Conservation (phyloP, 2,113 vertebrate species). For the Probosciger aterrimus region DNA sequence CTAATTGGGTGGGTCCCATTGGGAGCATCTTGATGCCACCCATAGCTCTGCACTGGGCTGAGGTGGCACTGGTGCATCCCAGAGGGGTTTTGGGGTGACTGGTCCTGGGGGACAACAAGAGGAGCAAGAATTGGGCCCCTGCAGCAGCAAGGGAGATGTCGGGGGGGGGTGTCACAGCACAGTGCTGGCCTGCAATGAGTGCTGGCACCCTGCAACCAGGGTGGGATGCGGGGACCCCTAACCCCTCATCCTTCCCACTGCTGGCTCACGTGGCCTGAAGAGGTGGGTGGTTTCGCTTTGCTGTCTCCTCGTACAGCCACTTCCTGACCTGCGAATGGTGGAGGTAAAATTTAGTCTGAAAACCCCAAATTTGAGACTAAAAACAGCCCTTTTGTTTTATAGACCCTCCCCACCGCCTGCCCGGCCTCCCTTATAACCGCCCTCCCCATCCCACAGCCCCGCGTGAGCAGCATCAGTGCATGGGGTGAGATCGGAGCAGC, state of each 20-base stretch:
- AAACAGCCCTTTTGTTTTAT: not conserved
- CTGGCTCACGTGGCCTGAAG: not conserved
- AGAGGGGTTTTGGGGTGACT: not conserved
- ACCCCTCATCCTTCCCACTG: not conserved
- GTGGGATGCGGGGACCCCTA: not conserved
- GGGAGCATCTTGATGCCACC: rapidly evolving
- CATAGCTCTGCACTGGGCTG: rapidly evolving
- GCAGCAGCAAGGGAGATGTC: not conserved
- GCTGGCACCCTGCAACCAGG: rapidly evolving
- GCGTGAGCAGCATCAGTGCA: rapidly evolving
- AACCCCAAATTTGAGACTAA: not conserved
- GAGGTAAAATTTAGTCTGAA: constrained; percentile 43
- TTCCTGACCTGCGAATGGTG: constrained; percentile 5
- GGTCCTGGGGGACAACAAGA: not conserved
- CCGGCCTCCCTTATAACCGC: not conserved
- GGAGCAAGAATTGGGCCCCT: rapidly evolving
- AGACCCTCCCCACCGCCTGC: not conserved
- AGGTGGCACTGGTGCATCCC: rapidly evolving
- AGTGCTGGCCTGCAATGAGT: rapidly evolving
- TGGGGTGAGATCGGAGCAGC: not conserved
- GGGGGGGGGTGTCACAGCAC: not conserved
- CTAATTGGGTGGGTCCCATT: rapidly evolving
- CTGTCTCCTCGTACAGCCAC: constrained; percentile 37
- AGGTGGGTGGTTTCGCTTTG: constrained; percentile 50
- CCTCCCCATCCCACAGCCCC: rapidly evolving